Evolutionary conservation across 2,888 invertebrate species (phyloP), one percentile per base, ranked within the genome.

Genomic region (Cacoxenus indagator): DNA sequence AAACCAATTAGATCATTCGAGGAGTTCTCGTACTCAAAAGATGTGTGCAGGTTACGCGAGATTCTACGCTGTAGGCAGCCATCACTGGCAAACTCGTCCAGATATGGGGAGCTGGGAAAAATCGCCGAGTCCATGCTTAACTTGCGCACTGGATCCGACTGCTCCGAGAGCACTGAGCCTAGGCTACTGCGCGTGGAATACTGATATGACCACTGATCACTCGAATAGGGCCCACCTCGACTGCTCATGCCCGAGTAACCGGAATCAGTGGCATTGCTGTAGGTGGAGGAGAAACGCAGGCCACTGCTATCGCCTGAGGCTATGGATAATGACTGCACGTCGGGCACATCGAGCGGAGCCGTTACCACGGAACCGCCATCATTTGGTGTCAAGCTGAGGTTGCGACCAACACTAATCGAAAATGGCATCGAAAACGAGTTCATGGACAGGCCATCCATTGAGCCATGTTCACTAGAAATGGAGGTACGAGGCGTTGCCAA

Each of bases 1-100:
- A 85, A 88, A 19, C 88, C 88, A 72, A 88, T 88, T 46, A 85
- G 82, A 74, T 88, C 88, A 76, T 86, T 87, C 61, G 84, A 77
- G 64, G 88, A 87, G 76, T 85, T 79, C 73, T 85, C 84, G 76
- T 88, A 87, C 84, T 81, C 88, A 75, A 86, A 89, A 75, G 86
- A 90, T 84, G 88, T 88, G 68, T 85, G 89, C 76, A 91, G 78
- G 79, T 91, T 91, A 80, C 91, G 90, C 76, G 90, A 90, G 55
- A 91, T 90, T 81, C 91, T 87, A 1, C 91, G 87, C 73, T 91
- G 91, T 86, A 91, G 89, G 75, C 90, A 91, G 65, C 90, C 90
- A 76, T 90, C 90, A 82, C 90, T 91, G 76, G 89, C 89, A 67
- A 90, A 89, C 66, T 83, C 78, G 19, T 79, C 80, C 55, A 81